These are phyloP conservation scores for Garrulus glandarius DNA, from an alignment of 2,797 vertebrate genomes.

Conservation along the genomic window DNA sequence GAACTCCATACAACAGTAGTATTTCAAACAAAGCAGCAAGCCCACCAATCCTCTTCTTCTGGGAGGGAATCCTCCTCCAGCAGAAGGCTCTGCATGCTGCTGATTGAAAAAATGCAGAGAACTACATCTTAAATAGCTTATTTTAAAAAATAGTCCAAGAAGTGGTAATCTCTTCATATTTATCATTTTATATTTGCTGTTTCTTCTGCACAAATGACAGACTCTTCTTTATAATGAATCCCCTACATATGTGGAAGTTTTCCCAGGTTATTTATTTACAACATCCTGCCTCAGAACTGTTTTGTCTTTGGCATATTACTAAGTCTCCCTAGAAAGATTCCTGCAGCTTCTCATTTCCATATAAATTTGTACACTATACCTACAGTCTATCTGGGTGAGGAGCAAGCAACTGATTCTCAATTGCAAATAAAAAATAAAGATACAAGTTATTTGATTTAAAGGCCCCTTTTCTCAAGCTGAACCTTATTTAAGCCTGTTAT, in stretches of 20 bases:
- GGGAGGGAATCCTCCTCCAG: not conserved
- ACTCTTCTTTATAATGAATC: not conserved
- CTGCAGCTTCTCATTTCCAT: not conserved
- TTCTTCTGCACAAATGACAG: not conserved
- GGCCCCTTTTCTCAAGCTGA: slow-evolving; percentile 35
- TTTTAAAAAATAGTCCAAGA: not conserved
- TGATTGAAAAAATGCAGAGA: not conserved
- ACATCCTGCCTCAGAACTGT: not conserved
- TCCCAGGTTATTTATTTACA: not conserved
- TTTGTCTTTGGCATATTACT: not conserved
- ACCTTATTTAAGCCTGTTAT: slow-evolving; percentile 49
- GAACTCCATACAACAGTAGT: not conserved
- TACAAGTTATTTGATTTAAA: slow-evolving; percentile 18
- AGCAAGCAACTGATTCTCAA: not conserved
- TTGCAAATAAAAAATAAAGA: not conserved
- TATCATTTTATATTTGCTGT: not conserved
- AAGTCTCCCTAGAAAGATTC: not conserved
- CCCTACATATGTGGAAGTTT: not conserved
- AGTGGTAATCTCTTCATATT: not conserved
- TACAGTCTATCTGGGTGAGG: not conserved
- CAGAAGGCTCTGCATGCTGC: not conserved
- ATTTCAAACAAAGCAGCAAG: not conserved
- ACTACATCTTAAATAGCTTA: not conserved
- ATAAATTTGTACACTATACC: not conserved
- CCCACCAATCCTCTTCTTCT: not conserved